A percentile compares a stretch with the other conserved stretches of the same genome.
phyloP scores from a whole-genome alignment of 1,140 invertebrate species.

The Babylonia areolata region DNA sequence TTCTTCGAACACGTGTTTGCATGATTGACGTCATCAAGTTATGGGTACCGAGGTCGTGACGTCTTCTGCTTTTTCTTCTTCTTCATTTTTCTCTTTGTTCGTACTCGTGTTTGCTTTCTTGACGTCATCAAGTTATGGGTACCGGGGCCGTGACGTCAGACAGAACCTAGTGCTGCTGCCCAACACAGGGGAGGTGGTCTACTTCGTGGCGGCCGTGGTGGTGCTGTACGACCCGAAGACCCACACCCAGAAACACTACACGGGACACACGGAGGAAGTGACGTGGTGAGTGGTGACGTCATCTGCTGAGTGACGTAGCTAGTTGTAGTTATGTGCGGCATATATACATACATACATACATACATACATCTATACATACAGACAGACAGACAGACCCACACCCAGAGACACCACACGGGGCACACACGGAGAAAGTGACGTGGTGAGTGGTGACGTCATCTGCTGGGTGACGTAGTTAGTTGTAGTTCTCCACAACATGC shows the following conservation, averaged over 20 bases:
- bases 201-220: constrained; percentile 92
- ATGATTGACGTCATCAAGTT: constrained; percentile 78
- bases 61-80: no score
- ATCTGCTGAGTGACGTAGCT: background rate
- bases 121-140: constrained; percentile 85
- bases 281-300: constrained; percentile 59
- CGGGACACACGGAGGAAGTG: constrained; percentile 94
- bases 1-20: no score
- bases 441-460: constrained; percentile 55
- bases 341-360: no score
- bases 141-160: constrained; percentile 91
- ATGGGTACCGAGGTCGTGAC: constrained; percentile 93
- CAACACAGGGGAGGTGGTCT: constrained; percentile 91
- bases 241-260: constrained; percentile 92
- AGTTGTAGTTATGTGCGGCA: background rate
- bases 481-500: background rate
- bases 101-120: no score
- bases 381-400: no score
- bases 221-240: constrained; percentile 93
- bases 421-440: constrained; percentile 92
- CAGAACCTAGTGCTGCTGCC: constrained; percentile 92
- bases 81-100: no score
- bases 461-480: no score
- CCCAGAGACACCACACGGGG: constrained; percentile 92
- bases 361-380: no score